Percentiles rank a stretch among this genome's conserved stretches.
Conservation (phyloP, 2,113 vertebrate species). For the Strigops habroptila region DNA sequence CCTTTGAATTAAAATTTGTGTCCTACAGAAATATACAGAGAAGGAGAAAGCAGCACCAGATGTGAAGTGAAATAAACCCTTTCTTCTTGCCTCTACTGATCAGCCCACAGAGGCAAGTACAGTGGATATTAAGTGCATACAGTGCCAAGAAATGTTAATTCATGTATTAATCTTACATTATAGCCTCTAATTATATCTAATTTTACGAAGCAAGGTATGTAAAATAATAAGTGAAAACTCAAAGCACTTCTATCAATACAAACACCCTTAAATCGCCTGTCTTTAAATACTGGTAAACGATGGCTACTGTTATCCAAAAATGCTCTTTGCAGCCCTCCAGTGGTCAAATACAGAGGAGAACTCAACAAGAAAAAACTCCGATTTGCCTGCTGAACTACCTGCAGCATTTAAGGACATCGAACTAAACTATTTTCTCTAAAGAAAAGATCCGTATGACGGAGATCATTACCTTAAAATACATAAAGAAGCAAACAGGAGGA, state of each 20-base stretch:
- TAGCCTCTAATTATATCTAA: background rate
- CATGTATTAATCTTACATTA: background rate
- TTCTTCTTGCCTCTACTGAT: background rate
- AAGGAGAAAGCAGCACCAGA: background rate
- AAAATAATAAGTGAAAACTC: background rate
- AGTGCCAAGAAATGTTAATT: background rate
- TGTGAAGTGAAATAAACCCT: background rate
- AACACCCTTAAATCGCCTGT: conserved; percentile 3
- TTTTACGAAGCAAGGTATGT: background rate
- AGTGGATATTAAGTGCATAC: background rate
- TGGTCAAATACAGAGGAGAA: conserved; percentile 28
- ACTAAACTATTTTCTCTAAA: background rate
- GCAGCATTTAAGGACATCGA: background rate
- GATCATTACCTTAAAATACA: background rate
- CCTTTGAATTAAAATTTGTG: background rate
- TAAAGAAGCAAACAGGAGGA: background rate
- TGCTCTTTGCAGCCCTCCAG: conserved; percentile 76
- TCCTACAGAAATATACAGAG: background rate
- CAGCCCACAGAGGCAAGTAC: background rate
- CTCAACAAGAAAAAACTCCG: background rate
- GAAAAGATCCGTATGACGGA: background rate
- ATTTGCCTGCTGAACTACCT: background rate
- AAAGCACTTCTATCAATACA: background rate
- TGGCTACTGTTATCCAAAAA: background rate
- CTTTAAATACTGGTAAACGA: background rate